A percentile compares a stretch with the other conserved stretches of the same genome.
Evolutionary conservation across 2,888 invertebrate genomes (phyloP).

Genomic region (Idaea dimidiata): DNA sequence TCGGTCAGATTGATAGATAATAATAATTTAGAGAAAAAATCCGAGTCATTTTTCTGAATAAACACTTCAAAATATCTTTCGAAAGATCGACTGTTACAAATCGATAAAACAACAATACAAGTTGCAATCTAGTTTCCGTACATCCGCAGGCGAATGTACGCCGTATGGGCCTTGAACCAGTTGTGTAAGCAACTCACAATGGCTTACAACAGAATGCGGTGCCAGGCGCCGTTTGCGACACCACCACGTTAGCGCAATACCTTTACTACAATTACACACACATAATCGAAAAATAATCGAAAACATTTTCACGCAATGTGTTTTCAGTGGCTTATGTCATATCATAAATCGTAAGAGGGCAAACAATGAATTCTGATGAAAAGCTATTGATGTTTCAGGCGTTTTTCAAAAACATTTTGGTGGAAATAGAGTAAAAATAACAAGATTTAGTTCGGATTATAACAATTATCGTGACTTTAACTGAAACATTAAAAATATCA

Average conservation of each 20-base stretch:
- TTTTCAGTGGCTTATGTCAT: conserved; percentile 3
- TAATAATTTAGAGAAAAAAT: no score
- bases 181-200: conserved; percentile 76
- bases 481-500: neutral
- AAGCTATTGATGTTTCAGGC: neutral
- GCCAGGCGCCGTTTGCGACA: conserved; percentile 72
- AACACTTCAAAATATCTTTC: neutral
- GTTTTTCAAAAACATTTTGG: neutral
- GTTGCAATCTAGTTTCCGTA: conserved; percentile 63
- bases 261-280: conserved; percentile 52
- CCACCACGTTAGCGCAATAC: conserved; percentile 42
- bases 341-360: neutral
- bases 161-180: conserved; percentile 76
- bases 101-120: conserved; percentile 18
- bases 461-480: neutral
- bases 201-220: conserved; percentile 70
- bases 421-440: neutral
- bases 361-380: neutral
- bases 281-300: conserved; percentile 22
- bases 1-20: no score
- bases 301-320: conserved; percentile 9
- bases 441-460: neutral
- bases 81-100: neutral
- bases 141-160: conserved; percentile 76
- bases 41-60: no score